Conservation (phyloP, 1,140 invertebrate species). For the Ganaspis sp. region DNA sequence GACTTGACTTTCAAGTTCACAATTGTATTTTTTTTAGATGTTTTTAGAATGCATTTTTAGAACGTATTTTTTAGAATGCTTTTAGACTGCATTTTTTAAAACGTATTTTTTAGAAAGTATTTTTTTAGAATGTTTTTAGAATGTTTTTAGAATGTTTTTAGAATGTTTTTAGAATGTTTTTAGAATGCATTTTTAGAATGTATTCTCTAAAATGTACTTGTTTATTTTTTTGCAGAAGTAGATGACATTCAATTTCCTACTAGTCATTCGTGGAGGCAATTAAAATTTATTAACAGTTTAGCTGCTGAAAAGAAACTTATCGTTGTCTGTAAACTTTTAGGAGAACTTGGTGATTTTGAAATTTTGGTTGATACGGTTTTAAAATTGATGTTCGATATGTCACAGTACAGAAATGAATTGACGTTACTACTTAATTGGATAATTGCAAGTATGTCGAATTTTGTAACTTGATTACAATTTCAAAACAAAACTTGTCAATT, state of each 20-base stretch:
- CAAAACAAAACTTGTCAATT: too few species aligned
- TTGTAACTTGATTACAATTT: too few species aligned
- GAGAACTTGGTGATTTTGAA: slow-evolving; percentile 74
- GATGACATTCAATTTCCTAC: slow-evolving; percentile 48
- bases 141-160: too few species aligned
- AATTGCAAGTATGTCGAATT: slow-evolving; percentile 68
- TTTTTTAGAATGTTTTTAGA: too few species aligned
- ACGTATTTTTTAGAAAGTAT: too few species aligned
- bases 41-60: too few species aligned
- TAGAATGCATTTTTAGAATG: too few species aligned
- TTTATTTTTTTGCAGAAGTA: not conserved
- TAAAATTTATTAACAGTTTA: slow-evolving; percentile 75
- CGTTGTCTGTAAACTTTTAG: slow-evolving; percentile 74
- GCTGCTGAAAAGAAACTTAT: slow-evolving; percentile 72
- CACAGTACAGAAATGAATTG: slow-evolving; percentile 75
- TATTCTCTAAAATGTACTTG: not conserved
- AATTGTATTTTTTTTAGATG: too few species aligned
- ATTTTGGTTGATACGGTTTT: slow-evolving; percentile 78
- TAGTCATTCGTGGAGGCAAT: slow-evolving; percentile 76
- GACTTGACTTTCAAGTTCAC: too few species aligned
- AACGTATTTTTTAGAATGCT: slow-evolving; percentile 33
- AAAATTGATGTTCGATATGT: slow-evolving; percentile 74
- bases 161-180: too few species aligned
- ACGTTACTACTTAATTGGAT: slow-evolving; percentile 77
- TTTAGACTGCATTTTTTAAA: too few species aligned